Evolutionary conservation across 2,113 vertebrate species (phyloP).

Genomic region (Erinaceus europaeus): DNA sequence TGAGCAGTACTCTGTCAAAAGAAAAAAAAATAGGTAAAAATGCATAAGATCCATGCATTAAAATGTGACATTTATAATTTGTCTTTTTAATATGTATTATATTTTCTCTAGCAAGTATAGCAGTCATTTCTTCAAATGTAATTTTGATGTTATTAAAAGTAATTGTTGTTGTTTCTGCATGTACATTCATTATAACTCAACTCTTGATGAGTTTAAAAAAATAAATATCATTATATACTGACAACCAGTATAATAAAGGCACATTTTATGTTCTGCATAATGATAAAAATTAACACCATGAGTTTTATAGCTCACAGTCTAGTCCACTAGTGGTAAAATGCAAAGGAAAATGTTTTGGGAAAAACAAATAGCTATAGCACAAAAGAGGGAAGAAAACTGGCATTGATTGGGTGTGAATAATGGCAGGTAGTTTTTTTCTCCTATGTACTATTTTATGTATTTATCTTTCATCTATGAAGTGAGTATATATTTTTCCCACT

Average conservation of each 20-base stretch:
- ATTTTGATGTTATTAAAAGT: constrained; percentile 2
- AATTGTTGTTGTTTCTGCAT: neutral
- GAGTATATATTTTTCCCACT: neutral
- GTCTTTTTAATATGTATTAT: neutral
- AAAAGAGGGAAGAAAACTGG: neutral
- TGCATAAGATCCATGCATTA: neutral
- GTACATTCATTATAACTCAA: neutral
- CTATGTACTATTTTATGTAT: neutral
- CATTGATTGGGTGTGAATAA: neutral
- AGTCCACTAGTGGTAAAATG: neutral
- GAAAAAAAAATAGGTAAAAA: too few species aligned
- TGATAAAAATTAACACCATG: neutral
- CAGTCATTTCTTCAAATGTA: constrained; percentile 26
- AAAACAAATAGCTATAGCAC: neutral
- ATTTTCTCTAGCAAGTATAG: neutral
- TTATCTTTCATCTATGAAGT: neutral
- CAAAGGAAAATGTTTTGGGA: neutral
- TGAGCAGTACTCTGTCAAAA: too few species aligned
- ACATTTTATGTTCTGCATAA: neutral
- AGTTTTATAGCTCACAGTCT: neutral
- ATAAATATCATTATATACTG: neutral
- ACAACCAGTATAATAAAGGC: neutral
- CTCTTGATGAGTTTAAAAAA: neutral
- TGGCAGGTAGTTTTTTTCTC: neutral
- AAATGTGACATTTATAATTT: neutral